Percentiles rank a stretch among this genome's conserved stretches.
phyloP scores from a whole-genome alignment of 2,797 vertebrate genomes.

The Poecilia picta region DNA sequence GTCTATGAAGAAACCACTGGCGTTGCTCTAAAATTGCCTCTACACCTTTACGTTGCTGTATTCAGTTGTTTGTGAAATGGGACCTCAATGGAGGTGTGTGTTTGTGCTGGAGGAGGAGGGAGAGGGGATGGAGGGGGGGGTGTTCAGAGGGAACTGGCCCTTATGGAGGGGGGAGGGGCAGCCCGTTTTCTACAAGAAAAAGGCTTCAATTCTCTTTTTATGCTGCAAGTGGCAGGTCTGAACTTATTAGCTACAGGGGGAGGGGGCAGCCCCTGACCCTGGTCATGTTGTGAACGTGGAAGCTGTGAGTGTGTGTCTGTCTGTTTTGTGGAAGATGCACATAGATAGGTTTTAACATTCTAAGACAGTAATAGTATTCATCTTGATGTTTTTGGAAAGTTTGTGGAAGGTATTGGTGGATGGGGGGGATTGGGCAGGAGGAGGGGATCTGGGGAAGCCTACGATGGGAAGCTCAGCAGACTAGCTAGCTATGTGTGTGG shows the following conservation, averaged over 20 bases:
- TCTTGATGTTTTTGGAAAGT: constrained; percentile 40
- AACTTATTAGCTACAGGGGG: constrained; percentile 21
- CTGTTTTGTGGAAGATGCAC: not conserved
- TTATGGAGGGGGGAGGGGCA: constrained; percentile 27
- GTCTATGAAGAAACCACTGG: not conserved
- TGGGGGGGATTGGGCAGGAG: not conserved
- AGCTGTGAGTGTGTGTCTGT: not conserved
- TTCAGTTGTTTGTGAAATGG: constrained; percentile 22
- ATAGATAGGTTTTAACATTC: not conserved
- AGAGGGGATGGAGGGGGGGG: too few species aligned
- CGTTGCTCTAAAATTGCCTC: not conserved
- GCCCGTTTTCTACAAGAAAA: constrained; percentile 19
- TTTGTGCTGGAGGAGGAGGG: constrained; percentile 30
- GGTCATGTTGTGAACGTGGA: constrained; percentile 1
- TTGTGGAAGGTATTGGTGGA: constrained; percentile 17
- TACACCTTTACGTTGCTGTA: constrained; percentile 2
- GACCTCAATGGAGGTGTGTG: constrained; percentile 43
- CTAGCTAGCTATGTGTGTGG: not conserved
- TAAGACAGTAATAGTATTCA: constrained; percentile 19
- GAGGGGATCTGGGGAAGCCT: not conserved
- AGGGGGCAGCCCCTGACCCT: constrained; percentile 26
- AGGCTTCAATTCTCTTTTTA: constrained; percentile 31
- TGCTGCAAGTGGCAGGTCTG: constrained; percentile 16
- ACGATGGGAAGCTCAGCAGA: not conserved
- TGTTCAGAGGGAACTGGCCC: constrained; percentile 32